Evolutionary conservation across 2,888 invertebrate species (phyloP).

Genomic region (Gryllus longicercus): DNA sequence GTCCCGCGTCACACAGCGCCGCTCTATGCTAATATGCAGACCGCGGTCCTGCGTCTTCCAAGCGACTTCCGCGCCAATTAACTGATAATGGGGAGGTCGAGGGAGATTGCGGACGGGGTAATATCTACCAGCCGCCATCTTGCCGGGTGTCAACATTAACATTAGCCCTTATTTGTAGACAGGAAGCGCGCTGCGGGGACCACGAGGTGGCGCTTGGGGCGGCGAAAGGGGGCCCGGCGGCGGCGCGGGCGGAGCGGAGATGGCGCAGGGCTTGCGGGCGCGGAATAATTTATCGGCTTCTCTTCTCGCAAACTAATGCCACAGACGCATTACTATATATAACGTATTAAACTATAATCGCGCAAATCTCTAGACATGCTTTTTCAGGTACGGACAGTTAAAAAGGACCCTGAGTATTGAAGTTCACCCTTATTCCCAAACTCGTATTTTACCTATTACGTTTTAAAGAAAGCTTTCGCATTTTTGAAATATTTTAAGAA

Average conservation of each 20-base stretch:
- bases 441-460: too few relatives aligned
- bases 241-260: neutral
- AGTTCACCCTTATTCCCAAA: too few relatives aligned
- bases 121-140: conserved; percentile 1
- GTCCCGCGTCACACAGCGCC: neutral
- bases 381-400: too few relatives aligned
- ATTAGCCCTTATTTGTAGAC: neutral
- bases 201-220: neutral
- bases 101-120: neutral
- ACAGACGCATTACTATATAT: too few relatives aligned
- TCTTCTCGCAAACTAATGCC: too few relatives aligned
- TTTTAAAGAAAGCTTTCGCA: too few relatives aligned
- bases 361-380: too few relatives aligned
- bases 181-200: neutral
- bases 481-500: too few relatives aligned
- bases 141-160: conserved; percentile 17
- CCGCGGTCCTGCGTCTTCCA: conserved; percentile 20
- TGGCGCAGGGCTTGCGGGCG: too few relatives aligned
- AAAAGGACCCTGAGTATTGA: too few relatives aligned
- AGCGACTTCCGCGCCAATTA: conserved; percentile 34
- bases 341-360: too few relatives aligned
- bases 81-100: conserved; percentile 22
- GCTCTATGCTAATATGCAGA: conserved; percentile 17
- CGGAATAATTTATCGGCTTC: too few relatives aligned
- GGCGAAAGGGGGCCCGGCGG: neutral